Conservation (phyloP, 2,797 vertebrate species). For the Acomys russatus region DNA sequence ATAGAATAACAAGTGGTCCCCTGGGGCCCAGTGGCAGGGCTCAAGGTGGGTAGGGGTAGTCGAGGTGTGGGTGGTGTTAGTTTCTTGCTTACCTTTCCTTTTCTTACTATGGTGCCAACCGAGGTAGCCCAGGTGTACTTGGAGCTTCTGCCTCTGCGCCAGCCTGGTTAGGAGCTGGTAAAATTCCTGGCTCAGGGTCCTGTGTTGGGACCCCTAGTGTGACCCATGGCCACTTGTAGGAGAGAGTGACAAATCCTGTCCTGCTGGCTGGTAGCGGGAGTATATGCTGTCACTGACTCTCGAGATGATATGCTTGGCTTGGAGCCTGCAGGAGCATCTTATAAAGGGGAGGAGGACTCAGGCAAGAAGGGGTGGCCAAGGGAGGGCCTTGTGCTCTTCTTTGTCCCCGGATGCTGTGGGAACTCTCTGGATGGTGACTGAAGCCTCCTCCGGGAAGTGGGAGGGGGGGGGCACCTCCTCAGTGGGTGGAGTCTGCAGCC, state of each 20-base stretch:
- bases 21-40: not conserved
- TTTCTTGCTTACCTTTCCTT: not conserved
- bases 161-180: not conserved
- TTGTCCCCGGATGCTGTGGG: not conserved
- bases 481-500: not conserved
- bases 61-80: no score
- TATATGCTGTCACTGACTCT: not conserved
- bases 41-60: no score
- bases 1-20: not conserved
- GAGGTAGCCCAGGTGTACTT: no score
- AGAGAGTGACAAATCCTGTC: accelerated
- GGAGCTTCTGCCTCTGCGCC: not conserved
- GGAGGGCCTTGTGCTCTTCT: not conserved
- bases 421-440: accelerated
- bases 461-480: no score
- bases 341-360: not conserved
- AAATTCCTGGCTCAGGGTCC: not conserved
- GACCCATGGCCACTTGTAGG: accelerated
- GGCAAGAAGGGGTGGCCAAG: not conserved
- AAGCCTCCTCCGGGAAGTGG: not conserved
- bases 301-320: accelerated
- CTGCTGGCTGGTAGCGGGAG: not conserved
- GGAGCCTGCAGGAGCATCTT: not conserved
- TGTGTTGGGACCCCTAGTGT: accelerated
- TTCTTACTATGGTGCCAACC: not conserved